phyloP scores from a whole-genome alignment of 2,113 vertebrate species.

The Hippocampus comes region DNA sequence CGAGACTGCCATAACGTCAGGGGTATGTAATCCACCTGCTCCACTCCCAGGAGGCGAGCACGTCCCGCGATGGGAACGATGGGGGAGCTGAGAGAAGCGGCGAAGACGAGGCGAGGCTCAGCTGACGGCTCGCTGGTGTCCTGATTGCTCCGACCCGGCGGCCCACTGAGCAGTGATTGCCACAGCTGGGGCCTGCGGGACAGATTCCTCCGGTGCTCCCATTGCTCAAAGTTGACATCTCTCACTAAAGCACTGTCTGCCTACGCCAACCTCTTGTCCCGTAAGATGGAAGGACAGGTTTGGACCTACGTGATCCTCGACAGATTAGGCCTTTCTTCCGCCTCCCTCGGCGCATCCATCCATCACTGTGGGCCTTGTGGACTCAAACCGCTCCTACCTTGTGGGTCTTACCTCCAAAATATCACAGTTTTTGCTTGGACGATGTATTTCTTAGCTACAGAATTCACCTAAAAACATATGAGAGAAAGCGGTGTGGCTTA shows the following conservation, averaged over 20 bases:
- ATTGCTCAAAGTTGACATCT: slow-evolving; percentile 71
- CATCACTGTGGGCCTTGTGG: slow-evolving; percentile 49
- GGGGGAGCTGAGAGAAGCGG: slow-evolving; percentile 59
- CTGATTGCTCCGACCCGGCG: slow-evolving; percentile 73
- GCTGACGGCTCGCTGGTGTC: slow-evolving; percentile 73
- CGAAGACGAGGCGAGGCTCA: slow-evolving; percentile 55
- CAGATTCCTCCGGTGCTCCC: slow-evolving; percentile 61
- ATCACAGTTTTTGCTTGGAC: slow-evolving; percentile 39
- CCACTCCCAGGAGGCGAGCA: slow-evolving; percentile 17
- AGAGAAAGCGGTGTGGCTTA: too few relatives aligned
- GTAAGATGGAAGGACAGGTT: slow-evolving; percentile 64
- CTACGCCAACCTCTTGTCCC: slow-evolving; percentile 63
- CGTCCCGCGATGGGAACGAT: slow-evolving; percentile 37
- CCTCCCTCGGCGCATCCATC: slow-evolving; percentile 44
- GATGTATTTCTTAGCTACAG: neutral
- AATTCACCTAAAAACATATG: too few relatives aligned
- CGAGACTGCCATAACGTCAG: neutral
- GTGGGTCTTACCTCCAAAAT: slow-evolving; percentile 42
- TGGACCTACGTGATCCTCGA: slow-evolving; percentile 57
- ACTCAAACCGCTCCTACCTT: slow-evolving; percentile 3
- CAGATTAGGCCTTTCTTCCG: slow-evolving; percentile 50
- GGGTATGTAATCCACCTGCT: slow-evolving; percentile 35
- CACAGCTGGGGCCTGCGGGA: slow-evolving; percentile 69
- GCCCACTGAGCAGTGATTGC: slow-evolving; percentile 74
- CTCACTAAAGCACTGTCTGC: slow-evolving; percentile 61